A percentile compares a stretch with the other conserved stretches of the same genome.
Conservation (phyloP, 2,797 vertebrate species). For the Kryptolebias ocellatus region DNA sequence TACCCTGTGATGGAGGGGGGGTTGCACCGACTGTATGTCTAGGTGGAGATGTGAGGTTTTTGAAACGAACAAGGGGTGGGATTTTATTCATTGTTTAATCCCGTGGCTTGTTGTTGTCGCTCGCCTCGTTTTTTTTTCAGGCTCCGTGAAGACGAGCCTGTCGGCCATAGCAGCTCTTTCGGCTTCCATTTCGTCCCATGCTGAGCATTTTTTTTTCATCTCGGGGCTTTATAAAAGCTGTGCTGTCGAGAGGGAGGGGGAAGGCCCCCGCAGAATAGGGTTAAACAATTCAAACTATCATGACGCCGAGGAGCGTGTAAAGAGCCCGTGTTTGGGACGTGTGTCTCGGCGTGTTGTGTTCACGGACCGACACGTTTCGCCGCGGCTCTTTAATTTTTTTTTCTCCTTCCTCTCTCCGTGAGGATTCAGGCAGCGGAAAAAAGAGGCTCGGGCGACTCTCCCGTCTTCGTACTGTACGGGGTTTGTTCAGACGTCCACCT, state of each 20-base stretch:
- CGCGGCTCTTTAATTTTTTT: conserved; percentile 73
- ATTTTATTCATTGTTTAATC: conserved; percentile 75
- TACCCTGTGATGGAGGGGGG: background rate
- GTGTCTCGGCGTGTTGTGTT: too few relatives aligned
- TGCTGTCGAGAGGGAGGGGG: too few relatives aligned
- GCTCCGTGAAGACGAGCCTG: conserved; percentile 72
- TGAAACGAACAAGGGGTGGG: too few relatives aligned
- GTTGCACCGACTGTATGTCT: background rate
- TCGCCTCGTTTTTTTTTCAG: conserved; percentile 21
- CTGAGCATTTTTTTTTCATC: conserved; percentile 49
- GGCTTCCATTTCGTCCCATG: conserved; percentile 76
- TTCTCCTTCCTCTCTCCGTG: conserved; percentile 20
- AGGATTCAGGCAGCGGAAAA: conserved; percentile 44
- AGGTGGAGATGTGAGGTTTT: conserved; percentile 6
- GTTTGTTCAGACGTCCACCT: too few relatives aligned
- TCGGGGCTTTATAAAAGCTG: conserved; percentile 4
- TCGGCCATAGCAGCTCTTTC: conserved; percentile 75
- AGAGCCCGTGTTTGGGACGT: background rate
- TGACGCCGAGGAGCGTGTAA: background rate
- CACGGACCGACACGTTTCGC: conserved; percentile 48
- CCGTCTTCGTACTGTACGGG: too few relatives aligned
- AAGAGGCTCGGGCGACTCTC: conserved; percentile 56
- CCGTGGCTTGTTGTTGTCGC: conserved; percentile 28
- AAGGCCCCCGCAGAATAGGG: too few relatives aligned
- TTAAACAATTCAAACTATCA: background rate